Percentiles rank a stretch among this genome's conserved stretches.
Evolutionary conservation across 1,140 invertebrate genomes (phyloP).

Genomic region (Drosophila equinoxialis): DNA sequence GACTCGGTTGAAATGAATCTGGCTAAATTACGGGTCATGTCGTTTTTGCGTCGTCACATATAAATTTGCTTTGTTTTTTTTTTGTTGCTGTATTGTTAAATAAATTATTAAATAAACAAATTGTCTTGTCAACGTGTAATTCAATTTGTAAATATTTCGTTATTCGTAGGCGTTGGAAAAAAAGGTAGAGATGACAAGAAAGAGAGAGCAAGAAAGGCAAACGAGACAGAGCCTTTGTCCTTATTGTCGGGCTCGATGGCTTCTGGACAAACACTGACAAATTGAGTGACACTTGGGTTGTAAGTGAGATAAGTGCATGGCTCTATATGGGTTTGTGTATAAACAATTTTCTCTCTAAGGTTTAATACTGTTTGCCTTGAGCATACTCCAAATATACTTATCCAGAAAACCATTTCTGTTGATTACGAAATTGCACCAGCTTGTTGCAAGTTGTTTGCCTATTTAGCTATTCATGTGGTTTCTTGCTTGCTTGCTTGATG

Average conservation of each 20-base stretch:
- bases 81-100: conserved; percentile 5
- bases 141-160: conserved; percentile 50
- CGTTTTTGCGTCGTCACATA: conserved; percentile 65
- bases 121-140: conserved; percentile 41
- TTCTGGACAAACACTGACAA: conserved; percentile 55
- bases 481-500: too few relatives aligned
- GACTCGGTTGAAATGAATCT: conserved; percentile 74
- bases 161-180: conserved; percentile 16
- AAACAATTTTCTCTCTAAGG: conserved; percentile 35
- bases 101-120: conserved; percentile 76
- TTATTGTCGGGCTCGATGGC: conserved; percentile 17
- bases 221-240: not conserved
- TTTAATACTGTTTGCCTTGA: not conserved
- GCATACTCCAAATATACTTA: not conserved
- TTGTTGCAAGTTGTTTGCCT: conserved; percentile 39
- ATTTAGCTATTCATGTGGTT: conserved; percentile 19
- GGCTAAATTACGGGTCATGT: conserved; percentile 72
- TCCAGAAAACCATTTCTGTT: conserved; percentile 50
- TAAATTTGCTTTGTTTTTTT: conserved; percentile 30
- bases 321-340: conserved; percentile 17
- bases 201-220: not conserved
- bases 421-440: conserved; percentile 74
- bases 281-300: conserved; percentile 66
- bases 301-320: conserved; percentile 57
- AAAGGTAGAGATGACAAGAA: not conserved